Base-by-base conservation (phyloP, 2,113 vertebrate species). In the Antigone vipio region DNA sequence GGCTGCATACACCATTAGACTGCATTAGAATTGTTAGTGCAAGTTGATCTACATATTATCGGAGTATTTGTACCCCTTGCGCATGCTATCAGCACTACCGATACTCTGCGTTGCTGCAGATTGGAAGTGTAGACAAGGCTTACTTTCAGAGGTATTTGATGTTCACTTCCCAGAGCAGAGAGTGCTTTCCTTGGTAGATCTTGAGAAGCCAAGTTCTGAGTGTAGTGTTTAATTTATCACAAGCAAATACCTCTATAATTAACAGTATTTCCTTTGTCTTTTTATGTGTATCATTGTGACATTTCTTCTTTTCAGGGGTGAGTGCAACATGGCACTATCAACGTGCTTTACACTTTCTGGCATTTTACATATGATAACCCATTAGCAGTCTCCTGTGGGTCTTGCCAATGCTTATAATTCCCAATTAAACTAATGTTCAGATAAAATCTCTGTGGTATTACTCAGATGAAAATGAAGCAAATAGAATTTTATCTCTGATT, bases 361-460 rank as follows among this genome's bases (percentile, higher is more conserved):
- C 56, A 82, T 96, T 91, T 94, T 92, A 75, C 24, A 1, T 81
- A 15, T 22, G 76, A 75, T 60, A 78, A 92, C 52, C 68, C 64
- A 45, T 89, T 96, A 92, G 52, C 93, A 87, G 69, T 75, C 86
- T 95, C 83, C 91, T 9, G 2, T 87, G 73, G 52, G 49, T 89
- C 76, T 87, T 95, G 80, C 49, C 64, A 78, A 55, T 40, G 35
- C 50, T 91, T 74, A 27, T 78, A 53, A 87, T 85, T 89, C 27
- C 30, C 52, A 79, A 52, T 73, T 91, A 89, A 96, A 78, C 18
- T 75, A 87, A 92, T 53, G 62, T 85, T 94, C 91, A 85, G 84
- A 95, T 85, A 92, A 92, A 96, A 95, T 79, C 53, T 82, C 74
- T 24, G 24, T 87, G 58, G 35, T 56, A 75, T 87, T 89, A 64